Base-by-base conservation (phyloP, 2,113 vertebrate species). In the Paedocypris sp. region DNA sequence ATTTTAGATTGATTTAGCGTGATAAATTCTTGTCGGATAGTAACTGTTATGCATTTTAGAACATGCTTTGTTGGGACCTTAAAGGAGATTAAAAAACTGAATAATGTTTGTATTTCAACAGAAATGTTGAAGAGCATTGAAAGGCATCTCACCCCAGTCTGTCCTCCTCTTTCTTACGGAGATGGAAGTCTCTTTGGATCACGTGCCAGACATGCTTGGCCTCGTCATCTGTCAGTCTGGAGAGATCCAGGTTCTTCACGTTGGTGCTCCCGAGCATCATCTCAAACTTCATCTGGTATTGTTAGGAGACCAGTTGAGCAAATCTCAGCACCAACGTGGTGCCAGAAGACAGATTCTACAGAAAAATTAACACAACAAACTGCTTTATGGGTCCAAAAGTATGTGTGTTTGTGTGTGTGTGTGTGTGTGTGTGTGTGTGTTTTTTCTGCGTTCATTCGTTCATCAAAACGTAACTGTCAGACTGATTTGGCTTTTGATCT, bases 171-270 rank as follows among this genome's bases (percentile, higher is more conserved):
- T 87, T 91, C 62, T 88, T 91, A 32, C 92, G 75, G 32, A 98
- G 83, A 60, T 88, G 81, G 0, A 98, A 88, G 73, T 98, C 94
- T 31, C 94, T 80, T 29, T 90, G 91, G n/a, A 97, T 78, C 0
- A 98, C 94, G 0, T 89, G 83, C 90, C 90, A 94, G 5, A 98
- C 75, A 1, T 98, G 94, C 59, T 82, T 82, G 62, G 88, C 92
- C 70, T 98, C 94, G 5, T 91, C 92, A 1, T 96, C 92, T 0
- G 90, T 91, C n/a, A 98, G 85, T 68, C 81, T 87, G 75, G 92
- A 92, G 9, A 98, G 87, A 70, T 98, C 93, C 80, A 98, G 80
- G 68, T 87, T 94, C 70, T 75, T 86, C 31, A 80, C 89, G 79
- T 86, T 81, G 35, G 51, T 8, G 9, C 51, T 53, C 15, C 50